Conservation (phyloP, 2,888 invertebrate species). For the Eurois occulta region DNA sequence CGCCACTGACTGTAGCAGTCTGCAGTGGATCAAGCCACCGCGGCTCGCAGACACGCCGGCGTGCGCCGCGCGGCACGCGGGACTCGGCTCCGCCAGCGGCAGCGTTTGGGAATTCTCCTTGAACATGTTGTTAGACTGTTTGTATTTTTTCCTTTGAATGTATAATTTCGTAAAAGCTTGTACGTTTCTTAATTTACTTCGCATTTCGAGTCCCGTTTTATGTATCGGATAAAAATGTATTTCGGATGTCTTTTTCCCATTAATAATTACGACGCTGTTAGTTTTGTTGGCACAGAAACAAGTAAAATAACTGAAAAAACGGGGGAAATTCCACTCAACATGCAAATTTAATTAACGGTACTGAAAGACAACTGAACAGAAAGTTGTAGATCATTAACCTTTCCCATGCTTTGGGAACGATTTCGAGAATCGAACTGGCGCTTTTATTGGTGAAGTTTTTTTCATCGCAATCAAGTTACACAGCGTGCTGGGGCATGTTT, state of each 20-base stretch:
- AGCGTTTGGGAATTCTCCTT: slow-evolving; percentile 52
- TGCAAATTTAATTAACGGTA: slow-evolving; percentile 62
- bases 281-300: slow-evolving; percentile 23
- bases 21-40: slow-evolving; percentile 65
- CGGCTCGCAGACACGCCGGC: slow-evolving; percentile 74
- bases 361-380: slow-evolving; percentile 58
- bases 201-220: slow-evolving; percentile 27
- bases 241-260: slow-evolving; percentile 29
- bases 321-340: slow-evolving; percentile 15
- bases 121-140: slow-evolving; percentile 51
- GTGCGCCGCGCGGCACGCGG: slow-evolving; percentile 68
- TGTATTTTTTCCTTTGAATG: slow-evolving; percentile 48
- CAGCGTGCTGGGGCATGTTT: slow-evolving; percentile 67
- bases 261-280: slow-evolving; percentile 32
- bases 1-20: slow-evolving; percentile 78
- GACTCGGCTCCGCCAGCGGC: slow-evolving; percentile 21
- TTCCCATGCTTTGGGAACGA: slow-evolving; percentile 55
- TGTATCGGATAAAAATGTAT: slow-evolving; percentile 30
- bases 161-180: slow-evolving; percentile 57
- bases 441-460: slow-evolving; percentile 71
- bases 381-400: slow-evolving; percentile 69
- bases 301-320: slow-evolving; percentile 25
- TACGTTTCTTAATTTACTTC: slow-evolving; percentile 47
- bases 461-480: slow-evolving; percentile 68
- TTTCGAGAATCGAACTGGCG: slow-evolving; percentile 66